Conservation (phyloP, 2,113 vertebrate genomes). For the Jaculus jaculus region DNA sequence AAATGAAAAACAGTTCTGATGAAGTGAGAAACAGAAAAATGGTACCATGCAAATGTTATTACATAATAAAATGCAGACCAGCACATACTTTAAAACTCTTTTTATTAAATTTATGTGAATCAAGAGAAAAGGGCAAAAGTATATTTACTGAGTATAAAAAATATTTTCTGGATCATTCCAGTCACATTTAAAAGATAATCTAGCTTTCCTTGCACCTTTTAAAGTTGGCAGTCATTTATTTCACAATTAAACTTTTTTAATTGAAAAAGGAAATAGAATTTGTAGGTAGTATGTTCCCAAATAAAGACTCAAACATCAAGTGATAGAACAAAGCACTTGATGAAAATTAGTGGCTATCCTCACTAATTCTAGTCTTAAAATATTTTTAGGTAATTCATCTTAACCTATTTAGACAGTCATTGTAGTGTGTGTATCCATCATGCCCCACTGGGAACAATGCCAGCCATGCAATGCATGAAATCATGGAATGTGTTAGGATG, state of each 20-base stretch:
- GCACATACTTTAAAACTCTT: slow-evolving; percentile 49
- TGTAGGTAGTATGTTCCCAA: slow-evolving; percentile 47
- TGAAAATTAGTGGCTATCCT: slow-evolving; percentile 63
- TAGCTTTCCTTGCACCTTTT: slow-evolving; percentile 28
- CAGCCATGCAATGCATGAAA: slow-evolving; percentile 46
- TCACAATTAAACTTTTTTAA: slow-evolving; percentile 47
- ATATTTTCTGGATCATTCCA: slow-evolving; percentile 68
- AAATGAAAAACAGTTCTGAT: slow-evolving; percentile 81
- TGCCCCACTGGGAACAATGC: slow-evolving; percentile 59
- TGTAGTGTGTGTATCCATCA: not conserved
- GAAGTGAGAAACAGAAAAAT: slow-evolving; percentile 77
- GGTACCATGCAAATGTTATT: slow-evolving; percentile 70
- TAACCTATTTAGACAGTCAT: slow-evolving; percentile 51
- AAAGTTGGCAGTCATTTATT: slow-evolving; percentile 39
- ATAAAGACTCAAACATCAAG: not conserved
- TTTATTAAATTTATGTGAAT: slow-evolving; percentile 76
- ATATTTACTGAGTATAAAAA: slow-evolving; percentile 72
- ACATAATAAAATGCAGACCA: slow-evolving; percentile 75
- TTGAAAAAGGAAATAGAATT: slow-evolving; percentile 65
- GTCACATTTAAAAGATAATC: slow-evolving; percentile 53
- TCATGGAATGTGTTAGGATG: slow-evolving; percentile 49
- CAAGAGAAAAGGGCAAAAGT: slow-evolving; percentile 76
- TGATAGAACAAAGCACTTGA: slow-evolving; percentile 53
- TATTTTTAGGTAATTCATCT: slow-evolving; percentile 58
- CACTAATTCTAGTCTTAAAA: slow-evolving; percentile 44